Evolutionary conservation across 1,140 invertebrate genomes (phyloP).

Genomic region (Propsilocerus akamusi): DNA sequence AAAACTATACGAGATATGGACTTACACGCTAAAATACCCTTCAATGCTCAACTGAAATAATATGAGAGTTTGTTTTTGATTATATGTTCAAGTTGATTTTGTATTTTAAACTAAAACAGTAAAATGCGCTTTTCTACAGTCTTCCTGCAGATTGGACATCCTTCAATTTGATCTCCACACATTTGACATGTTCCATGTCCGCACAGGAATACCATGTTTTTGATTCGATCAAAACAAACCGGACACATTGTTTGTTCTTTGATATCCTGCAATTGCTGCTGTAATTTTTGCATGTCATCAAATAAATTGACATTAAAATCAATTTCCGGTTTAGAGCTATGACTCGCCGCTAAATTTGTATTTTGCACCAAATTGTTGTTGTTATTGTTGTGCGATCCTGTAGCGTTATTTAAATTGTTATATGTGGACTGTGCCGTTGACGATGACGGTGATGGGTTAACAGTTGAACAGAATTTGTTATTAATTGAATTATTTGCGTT

Average conservation of each 20-base stretch:
- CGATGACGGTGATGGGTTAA: slow-evolving; percentile 12
- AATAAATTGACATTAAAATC: slow-evolving; percentile 13
- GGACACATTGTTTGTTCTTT: slow-evolving; percentile 99
- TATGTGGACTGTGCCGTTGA: slow-evolving; percentile 8
- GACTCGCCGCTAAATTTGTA: not conserved
- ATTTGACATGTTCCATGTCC: slow-evolving; percentile 96
- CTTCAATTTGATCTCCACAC: slow-evolving; percentile 92
- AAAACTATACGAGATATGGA: too few relatives aligned
- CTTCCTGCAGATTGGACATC: slow-evolving; percentile 94
- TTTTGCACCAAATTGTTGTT: not conserved
- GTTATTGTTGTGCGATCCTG: not conserved
- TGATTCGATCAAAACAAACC: slow-evolving; percentile 89
- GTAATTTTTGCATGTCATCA: slow-evolving; percentile 77
- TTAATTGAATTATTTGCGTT: slow-evolving; percentile 4
- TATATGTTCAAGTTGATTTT: too few relatives aligned
- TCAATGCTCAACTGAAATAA: too few relatives aligned
- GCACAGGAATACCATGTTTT: slow-evolving; percentile 97
- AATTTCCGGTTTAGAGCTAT: not conserved
- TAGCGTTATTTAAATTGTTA: not conserved
- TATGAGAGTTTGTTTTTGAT: too few relatives aligned
- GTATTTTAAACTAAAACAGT: too few relatives aligned
- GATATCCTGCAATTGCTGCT: slow-evolving; percentile 92
- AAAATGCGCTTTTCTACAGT: slow-evolving; percentile 87
- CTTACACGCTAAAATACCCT: too few relatives aligned
- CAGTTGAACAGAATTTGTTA: slow-evolving; percentile 4